Conservation (phyloP, 1,140 invertebrate genomes). For the Aradophagus sp. region DNA sequence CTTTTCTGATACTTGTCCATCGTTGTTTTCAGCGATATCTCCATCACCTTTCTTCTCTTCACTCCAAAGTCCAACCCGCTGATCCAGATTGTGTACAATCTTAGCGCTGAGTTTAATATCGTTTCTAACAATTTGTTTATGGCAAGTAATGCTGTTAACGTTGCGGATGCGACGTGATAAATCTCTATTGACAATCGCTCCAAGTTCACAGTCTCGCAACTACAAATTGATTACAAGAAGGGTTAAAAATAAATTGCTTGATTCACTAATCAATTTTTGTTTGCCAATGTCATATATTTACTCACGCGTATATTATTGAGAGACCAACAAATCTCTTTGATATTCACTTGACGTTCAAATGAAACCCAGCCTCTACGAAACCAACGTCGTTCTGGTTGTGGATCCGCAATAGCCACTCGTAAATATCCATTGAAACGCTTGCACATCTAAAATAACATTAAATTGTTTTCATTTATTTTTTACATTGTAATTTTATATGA, state of each 20-base stretch:
- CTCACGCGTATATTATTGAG: constrained; percentile 93
- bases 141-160: constrained; percentile 93
- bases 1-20: constrained; percentile 38
- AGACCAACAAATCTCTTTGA: constrained; percentile 99
- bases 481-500: no score
- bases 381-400: constrained; percentile 95
- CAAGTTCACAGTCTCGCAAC: constrained; percentile 93
- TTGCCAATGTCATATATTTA: no score
- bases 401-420: constrained; percentile 97
- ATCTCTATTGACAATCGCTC: constrained; percentile 95
- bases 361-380: constrained; percentile 98
- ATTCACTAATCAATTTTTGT: neutral
- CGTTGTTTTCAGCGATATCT: constrained; percentile 32
- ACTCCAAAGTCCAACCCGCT: constrained; percentile 87
- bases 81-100: constrained; percentile 95
- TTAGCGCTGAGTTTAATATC: constrained; percentile 96
- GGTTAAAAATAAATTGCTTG: no score
- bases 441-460: constrained; percentile 83
- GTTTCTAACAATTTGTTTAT: constrained; percentile 91
- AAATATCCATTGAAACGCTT: constrained; percentile 96
- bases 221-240: constrained; percentile 67
- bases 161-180: constrained; percentile 92
- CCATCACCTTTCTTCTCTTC: constrained; percentile 62
- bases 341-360: constrained; percentile 96
- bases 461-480: no score